Evolutionary conservation across 2,797 vertebrate genomes (phyloP).

Genomic region (Cyclura pinguis): DNA sequence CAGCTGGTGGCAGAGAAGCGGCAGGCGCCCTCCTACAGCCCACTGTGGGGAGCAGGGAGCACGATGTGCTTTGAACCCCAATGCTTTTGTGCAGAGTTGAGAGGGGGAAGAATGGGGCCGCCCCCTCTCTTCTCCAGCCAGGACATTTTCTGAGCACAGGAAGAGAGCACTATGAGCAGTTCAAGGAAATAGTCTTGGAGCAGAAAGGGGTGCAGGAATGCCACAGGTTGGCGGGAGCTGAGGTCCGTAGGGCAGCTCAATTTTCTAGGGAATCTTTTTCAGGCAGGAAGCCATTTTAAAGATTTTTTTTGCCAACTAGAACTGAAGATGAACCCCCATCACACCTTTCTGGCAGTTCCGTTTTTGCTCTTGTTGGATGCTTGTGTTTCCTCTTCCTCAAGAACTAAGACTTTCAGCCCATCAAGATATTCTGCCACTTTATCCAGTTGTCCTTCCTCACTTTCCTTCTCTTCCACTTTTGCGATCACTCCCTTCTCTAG

Average conservation of each 20-base stretch:
- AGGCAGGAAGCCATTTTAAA: not conserved
- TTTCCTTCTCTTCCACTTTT: not conserved
- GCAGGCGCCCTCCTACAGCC: accelerated
- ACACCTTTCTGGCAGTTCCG: not conserved
- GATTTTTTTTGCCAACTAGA: not conserved
- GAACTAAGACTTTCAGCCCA: not conserved
- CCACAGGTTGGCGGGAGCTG: not conserved
- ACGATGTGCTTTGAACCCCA: too few relatives aligned
- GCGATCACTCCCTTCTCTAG: not conserved
- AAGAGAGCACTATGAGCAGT: not conserved
- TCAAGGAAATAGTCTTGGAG: too few relatives aligned
- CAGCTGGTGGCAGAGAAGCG: not conserved
- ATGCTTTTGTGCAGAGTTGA: too few relatives aligned
- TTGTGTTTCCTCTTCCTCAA: not conserved
- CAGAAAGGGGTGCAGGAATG: too few relatives aligned
- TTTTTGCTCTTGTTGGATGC: not conserved
- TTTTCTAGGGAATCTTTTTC: not conserved
- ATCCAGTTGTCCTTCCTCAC: not conserved
- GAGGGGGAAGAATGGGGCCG: not conserved
- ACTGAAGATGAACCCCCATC: too few relatives aligned
- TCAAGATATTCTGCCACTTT: too few relatives aligned
- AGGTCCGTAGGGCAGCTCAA: accelerated
- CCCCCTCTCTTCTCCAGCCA: not conserved
- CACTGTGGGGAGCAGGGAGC: too few relatives aligned
- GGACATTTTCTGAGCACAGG: not conserved